These are phyloP conservation scores for Pristionchus maxplancki DNA, from an alignment of 2,888 invertebrate genomes.

Conservation along the genomic window DNA sequence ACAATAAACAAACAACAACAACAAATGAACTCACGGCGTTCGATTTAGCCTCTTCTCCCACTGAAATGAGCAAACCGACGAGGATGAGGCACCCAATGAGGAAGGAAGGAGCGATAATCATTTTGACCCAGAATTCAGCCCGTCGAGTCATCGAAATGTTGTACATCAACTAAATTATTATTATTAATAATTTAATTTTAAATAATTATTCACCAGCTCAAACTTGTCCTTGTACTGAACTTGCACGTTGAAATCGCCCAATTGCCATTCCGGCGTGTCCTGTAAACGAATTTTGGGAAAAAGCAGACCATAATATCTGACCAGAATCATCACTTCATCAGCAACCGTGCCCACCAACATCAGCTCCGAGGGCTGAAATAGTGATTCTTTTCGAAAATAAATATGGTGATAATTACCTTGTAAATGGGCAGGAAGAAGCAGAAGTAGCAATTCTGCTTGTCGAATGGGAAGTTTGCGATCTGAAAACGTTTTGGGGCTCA, in stretches of 20 bases:
- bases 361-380: neutral
- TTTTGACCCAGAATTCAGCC: constrained; percentile 41
- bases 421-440: constrained; percentile 44
- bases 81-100: constrained; percentile 39
- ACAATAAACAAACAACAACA: neutral
- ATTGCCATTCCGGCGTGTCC: constrained; percentile 41
- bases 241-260: neutral
- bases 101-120: constrained; percentile 39
- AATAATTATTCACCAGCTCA: neutral
- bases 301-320: neutral
- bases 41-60: neutral
- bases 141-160: constrained; percentile 42
- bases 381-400: neutral
- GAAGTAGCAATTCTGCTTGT: constrained; percentile 9
- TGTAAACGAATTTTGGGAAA: neutral
- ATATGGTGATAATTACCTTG: neutral
- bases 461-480: constrained; percentile 35
- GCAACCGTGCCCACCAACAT: neutral
- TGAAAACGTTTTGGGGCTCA: neutral
- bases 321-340: neutral
- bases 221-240: neutral
- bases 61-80: constrained; percentile 18
- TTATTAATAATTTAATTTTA: neutral
- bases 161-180: constrained; percentile 24
- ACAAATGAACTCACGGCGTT: neutral